A percentile compares a stretch with the other conserved stretches of the same genome.
phyloP scores from a whole-genome alignment of 2,888 invertebrate species.

The Synergus japonicus region DNA sequence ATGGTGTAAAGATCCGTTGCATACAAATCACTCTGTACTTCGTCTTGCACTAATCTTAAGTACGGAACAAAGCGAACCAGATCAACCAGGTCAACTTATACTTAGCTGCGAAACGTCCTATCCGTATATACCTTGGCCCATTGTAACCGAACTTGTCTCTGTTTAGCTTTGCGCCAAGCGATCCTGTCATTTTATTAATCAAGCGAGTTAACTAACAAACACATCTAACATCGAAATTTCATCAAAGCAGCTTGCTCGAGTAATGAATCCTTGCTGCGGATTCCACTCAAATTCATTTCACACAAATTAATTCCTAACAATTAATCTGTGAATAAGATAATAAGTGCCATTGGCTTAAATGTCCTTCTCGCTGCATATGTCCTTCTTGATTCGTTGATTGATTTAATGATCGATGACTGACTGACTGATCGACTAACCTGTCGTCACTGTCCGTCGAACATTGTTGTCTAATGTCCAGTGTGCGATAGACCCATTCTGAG shows the following conservation, averaged over 20 bases:
- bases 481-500: slow-evolving; percentile 76
- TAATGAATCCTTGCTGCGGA: slow-evolving; percentile 32
- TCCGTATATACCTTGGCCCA: slow-evolving; percentile 15
- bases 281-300: not conserved
- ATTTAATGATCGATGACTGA: slow-evolving; percentile 52
- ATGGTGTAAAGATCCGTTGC: slow-evolving; percentile 28
- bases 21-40: slow-evolving; percentile 38
- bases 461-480: slow-evolving; percentile 69
- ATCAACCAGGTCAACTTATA: slow-evolving; percentile 40
- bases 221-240: slow-evolving; percentile 64
- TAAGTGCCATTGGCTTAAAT: slow-evolving; percentile 48
- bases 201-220: slow-evolving; percentile 61
- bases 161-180: slow-evolving; percentile 43
- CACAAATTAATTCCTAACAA: not conserved
- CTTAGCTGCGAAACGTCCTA: slow-evolving; percentile 36
- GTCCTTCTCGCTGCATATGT: slow-evolving; percentile 46
- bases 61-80: slow-evolving; percentile 27
- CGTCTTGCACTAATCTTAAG: slow-evolving; percentile 39
- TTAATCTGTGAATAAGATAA: slow-evolving; percentile 43
- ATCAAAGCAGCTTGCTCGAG: slow-evolving; percentile 1
- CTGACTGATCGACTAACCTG: slow-evolving; percentile 53
- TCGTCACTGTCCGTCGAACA: slow-evolving; percentile 55
- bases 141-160: slow-evolving; percentile 31
- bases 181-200: slow-evolving; percentile 46
- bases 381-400: slow-evolving; percentile 46